phyloP scores from a whole-genome alignment of 1,140 invertebrate genomes.

The Bradynema listronoti region DNA sequence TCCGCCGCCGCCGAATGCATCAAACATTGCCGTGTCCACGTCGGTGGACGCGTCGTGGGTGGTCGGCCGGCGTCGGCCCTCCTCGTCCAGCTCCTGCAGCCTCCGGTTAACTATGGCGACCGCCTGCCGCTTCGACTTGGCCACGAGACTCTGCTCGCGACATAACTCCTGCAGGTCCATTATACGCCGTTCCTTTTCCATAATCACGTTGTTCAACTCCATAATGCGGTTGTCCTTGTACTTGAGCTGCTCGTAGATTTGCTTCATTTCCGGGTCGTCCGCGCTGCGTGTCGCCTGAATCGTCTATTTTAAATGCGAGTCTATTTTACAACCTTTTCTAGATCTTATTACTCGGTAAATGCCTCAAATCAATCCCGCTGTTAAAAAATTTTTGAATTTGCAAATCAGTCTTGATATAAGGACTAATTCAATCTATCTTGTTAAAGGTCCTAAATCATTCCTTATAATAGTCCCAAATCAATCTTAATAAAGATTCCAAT shows the following conservation, averaged over 20 bases:
- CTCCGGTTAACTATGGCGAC: slow-evolving; percentile 38
- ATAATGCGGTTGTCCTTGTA: slow-evolving; percentile 61
- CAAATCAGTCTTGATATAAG: neutral
- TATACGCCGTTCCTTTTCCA: slow-evolving; percentile 61
- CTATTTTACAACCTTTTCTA: slow-evolving; percentile 9
- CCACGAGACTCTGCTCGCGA: slow-evolving; percentile 76
- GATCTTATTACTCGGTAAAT: slow-evolving; percentile 1
- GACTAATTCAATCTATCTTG: neutral
- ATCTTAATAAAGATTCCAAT: neutral
- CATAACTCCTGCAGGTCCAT: slow-evolving; percentile 68
- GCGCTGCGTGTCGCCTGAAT: neutral
- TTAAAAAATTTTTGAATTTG: neutral
- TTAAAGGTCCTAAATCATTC: neutral
- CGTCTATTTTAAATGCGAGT: neutral
- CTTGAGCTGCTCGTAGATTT: slow-evolving; percentile 23
- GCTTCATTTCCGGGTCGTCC: slow-evolving; percentile 9
- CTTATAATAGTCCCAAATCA: neutral
- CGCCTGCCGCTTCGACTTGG: slow-evolving; percentile 64
- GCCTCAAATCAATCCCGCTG: neutral
- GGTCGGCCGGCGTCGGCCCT: slow-evolving; percentile 19
- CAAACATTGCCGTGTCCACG: slow-evolving; percentile 14
- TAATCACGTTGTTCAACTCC: slow-evolving; percentile 61
- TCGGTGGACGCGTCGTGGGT: slow-evolving; percentile 40
- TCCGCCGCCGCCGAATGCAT: neutral
- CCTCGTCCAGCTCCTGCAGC: slow-evolving; percentile 35